Conservation (phyloP, 2,113 vertebrate species). For the Solea senegalensis region DNA sequence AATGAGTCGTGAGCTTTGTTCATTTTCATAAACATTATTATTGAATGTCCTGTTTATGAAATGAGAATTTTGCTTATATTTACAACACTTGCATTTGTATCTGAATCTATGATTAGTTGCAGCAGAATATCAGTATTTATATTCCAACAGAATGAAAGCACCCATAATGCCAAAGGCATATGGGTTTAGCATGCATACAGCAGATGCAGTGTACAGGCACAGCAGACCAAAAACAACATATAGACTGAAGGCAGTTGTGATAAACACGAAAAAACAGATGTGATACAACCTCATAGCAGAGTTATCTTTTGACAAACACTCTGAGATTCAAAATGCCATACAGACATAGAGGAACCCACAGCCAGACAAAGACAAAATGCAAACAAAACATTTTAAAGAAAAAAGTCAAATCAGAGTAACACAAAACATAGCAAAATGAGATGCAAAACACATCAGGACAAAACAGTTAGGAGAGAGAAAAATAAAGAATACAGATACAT, state of each 20-base stretch:
- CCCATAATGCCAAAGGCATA: conserved; percentile 17
- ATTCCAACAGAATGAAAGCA: conserved; percentile 26
- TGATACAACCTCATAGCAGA: conserved; percentile 37
- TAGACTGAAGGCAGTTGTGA: conserved; percentile 27
- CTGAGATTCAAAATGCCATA: conserved; percentile 14
- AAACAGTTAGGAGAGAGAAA: conserved; percentile 24
- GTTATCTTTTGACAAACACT: conserved; percentile 26
- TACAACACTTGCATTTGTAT: neutral
- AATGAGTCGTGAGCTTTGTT: no score
- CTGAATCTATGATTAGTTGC: conserved; percentile 51
- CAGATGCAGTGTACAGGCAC: conserved; percentile 27
- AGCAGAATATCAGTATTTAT: conserved; percentile 46
- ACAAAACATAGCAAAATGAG: neutral
- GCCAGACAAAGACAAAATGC: conserved; percentile 22
- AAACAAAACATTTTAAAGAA: neutral
- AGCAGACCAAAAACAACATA: conserved; percentile 73
- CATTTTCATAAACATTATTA: no score
- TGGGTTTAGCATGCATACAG: conserved; percentile 62
- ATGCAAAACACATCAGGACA: conserved; percentile 41
- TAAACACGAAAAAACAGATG: conserved; percentile 33
- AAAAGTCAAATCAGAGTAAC: neutral
- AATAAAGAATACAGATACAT: conserved; percentile 3
- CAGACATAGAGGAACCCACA: conserved; percentile 24
- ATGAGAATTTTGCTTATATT: no score
- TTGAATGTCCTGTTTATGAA: no score